phyloP scores from a whole-genome alignment of 2,888 invertebrate genomes.

The Gymnocheta viridis region DNA sequence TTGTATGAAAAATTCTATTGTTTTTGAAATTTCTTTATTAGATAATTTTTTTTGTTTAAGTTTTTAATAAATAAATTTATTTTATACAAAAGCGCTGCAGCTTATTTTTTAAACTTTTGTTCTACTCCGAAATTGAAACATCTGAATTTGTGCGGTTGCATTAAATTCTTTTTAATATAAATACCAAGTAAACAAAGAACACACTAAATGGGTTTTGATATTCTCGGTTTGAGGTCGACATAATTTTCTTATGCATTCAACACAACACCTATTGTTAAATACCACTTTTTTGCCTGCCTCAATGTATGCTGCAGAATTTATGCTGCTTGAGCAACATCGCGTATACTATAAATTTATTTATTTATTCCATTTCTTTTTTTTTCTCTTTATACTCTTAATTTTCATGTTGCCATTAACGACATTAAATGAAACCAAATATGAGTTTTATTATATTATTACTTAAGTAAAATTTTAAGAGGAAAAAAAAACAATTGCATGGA shows the following conservation, averaged over 20 bases:
- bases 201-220: background rate
- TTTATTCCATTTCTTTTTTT: background rate
- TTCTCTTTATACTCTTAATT: background rate
- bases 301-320: slow-evolving; percentile 8
- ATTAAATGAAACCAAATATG: background rate
- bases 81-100: background rate
- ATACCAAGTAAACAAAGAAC: background rate
- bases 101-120: background rate
- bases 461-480: no score
- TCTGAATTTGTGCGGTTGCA: background rate
- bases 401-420: background rate
- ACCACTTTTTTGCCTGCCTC: background rate
- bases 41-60: background rate
- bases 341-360: background rate
- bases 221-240: background rate
- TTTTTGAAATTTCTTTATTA: background rate
- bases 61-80: background rate
- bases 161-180: background rate
- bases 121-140: slow-evolving; percentile 2
- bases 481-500: no score
- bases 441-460: no score
- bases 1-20: background rate
- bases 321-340: background rate
- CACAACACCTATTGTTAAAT: slow-evolving; percentile 19
- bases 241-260: background rate